A percentile compares a stretch with the other conserved stretches of the same genome.
Conservation (phyloP, 1,140 invertebrate species). For the Zaprionus tsacasi region DNA sequence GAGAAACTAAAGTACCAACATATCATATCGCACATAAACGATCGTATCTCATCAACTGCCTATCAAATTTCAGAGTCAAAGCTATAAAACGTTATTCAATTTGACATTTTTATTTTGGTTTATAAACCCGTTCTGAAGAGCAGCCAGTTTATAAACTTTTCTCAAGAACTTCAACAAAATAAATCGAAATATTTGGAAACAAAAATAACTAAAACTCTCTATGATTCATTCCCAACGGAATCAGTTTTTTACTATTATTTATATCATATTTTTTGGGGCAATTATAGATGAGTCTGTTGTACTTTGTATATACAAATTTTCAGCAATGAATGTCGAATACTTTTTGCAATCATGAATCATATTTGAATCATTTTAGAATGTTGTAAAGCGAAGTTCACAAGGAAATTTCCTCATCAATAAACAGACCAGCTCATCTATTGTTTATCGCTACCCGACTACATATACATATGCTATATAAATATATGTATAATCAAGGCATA, state of each 20-base stretch:
- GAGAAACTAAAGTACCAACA: not conserved
- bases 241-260: too few species aligned
- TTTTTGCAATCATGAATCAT: not conserved
- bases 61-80: not conserved
- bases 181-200: not conserved
- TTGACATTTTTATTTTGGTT: not conserved
- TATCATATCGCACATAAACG: not conserved
- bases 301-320: slow-evolving; percentile 1
- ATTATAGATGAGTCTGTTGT: too few species aligned
- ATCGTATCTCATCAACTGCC: not conserved
- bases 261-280: not conserved
- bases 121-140: slow-evolving; percentile 1
- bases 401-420: slow-evolving; percentile 6
- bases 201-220: not conserved
- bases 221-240: too few species aligned
- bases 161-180: not conserved
- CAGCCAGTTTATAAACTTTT: not conserved
- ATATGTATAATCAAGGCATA: not conserved
- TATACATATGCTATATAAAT: not conserved
- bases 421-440: slow-evolving; percentile 17
- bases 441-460: slow-evolving; percentile 11
- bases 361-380: slow-evolving; percentile 4
- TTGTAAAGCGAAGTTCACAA: slow-evolving; percentile 1
- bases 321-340: not conserved
- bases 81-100: not conserved